Evolutionary conservation across 2,888 invertebrate genomes (phyloP).

Genomic region (Malthinus seriepunctatus): DNA sequence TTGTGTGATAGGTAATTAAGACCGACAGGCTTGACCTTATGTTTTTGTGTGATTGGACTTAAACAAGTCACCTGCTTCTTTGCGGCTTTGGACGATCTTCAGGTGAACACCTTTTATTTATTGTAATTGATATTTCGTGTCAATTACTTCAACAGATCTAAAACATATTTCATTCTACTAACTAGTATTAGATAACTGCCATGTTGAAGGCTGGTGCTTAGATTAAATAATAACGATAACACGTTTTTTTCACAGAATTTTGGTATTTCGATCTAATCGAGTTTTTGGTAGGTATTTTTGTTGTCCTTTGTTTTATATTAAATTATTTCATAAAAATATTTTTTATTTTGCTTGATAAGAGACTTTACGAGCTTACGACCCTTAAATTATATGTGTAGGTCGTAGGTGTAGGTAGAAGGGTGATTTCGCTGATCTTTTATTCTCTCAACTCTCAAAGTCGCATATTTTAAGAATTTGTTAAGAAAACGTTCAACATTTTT

Average conservation of each 20-base stretch:
- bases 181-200: constrained; percentile 7
- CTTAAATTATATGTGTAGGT: too few species aligned
- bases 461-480: too few species aligned
- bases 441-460: too few species aligned
- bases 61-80: constrained; percentile 26
- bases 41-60: constrained; percentile 27
- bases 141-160: constrained; percentile 40
- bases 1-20: constrained; percentile 45
- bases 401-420: too few species aligned
- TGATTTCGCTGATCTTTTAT: too few species aligned
- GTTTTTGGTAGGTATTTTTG: too few species aligned
- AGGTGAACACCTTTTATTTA: constrained; percentile 44
- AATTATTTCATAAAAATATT: too few species aligned
- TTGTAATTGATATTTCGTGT: constrained; percentile 43
- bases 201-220: constrained; percentile 6
- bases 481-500: too few species aligned
- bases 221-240: not conserved
- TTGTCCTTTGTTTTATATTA: too few species aligned
- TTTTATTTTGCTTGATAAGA: too few species aligned
- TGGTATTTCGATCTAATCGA: not conserved
- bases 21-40: constrained; percentile 33
- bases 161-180: constrained; percentile 14
- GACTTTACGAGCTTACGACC: too few species aligned
- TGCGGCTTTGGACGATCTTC: constrained; percentile 18
- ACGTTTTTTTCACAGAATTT: not conserved